Conservation (phyloP, 2,888 invertebrate genomes). For the Rhimphoctona megacephalus region DNA sequence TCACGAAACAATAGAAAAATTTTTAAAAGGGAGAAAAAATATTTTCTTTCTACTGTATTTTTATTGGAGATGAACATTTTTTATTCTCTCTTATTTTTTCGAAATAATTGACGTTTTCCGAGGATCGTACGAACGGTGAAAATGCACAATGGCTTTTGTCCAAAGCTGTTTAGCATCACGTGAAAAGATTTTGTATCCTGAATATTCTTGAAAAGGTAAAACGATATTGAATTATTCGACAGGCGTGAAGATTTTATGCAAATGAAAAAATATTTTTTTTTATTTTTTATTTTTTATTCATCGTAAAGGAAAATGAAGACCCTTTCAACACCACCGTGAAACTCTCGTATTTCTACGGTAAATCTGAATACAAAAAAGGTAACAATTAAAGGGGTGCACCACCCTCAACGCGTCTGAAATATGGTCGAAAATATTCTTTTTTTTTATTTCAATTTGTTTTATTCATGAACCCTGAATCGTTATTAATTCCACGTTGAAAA, state of each 20-base stretch:
- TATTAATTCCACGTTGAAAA: not conserved
- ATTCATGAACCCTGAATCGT: not conserved
- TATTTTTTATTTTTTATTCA: not conserved
- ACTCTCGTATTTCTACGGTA: not conserved
- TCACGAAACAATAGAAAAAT: not conserved
- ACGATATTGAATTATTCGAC: constrained; percentile 18
- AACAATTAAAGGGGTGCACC: not conserved
- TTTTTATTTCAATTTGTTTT: not conserved
- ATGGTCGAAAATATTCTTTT: not conserved
- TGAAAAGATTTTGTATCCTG: constrained; percentile 14
- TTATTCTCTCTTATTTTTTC: not conserved
- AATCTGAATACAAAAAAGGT: not conserved
- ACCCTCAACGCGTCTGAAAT: not conserved
- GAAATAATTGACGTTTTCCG: not conserved
- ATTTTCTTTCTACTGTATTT: not conserved
- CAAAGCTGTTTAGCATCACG: constrained; percentile 21
- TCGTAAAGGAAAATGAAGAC: not conserved
- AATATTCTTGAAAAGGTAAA: constrained; percentile 14
- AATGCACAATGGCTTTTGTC: constrained; percentile 12
- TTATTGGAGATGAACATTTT: not conserved
- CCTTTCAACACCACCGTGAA: not conserved
- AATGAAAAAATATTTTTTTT: not conserved
- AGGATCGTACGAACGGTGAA: not conserved
- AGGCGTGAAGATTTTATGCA: constrained; percentile 1
- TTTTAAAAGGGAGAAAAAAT: not conserved